Evolutionary conservation across 92 coral and sea anemone genomes (phyloP).

Genomic region (Parazoanthus darwini): DNA sequence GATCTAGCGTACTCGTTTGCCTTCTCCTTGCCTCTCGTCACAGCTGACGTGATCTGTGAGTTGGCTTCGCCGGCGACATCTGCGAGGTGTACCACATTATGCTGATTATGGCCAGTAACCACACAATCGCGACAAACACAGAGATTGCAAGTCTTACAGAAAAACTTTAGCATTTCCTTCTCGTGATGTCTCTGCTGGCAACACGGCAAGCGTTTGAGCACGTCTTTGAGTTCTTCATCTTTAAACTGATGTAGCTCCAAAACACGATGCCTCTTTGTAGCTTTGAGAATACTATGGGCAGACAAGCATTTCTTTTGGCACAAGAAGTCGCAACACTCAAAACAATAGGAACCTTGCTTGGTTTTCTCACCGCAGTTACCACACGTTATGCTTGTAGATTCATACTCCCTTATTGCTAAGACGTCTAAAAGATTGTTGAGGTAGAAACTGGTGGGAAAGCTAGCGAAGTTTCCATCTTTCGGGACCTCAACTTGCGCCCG

Average conservation of each 20-base stretch:
- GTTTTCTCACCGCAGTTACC: constrained; percentile 43
- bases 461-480: constrained; percentile 33
- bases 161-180: constrained; percentile 49
- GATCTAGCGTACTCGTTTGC: no score
- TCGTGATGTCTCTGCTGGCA: constrained; percentile 45
- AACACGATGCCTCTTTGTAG: constrained; percentile 35
- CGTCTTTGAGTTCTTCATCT: constrained; percentile 32
- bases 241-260: constrained; percentile 29
- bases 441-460: constrained; percentile 51
- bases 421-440: constrained; percentile 54
- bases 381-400: constrained; percentile 41
- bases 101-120: constrained; percentile 39
- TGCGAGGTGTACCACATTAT: constrained; percentile 38
- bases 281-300: constrained; percentile 38
- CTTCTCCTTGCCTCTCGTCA: constrained; percentile 21
- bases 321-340: constrained; percentile 45
- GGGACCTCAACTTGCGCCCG: constrained; percentile 30
- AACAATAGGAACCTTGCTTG: constrained; percentile 44
- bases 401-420: constrained; percentile 39
- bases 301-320: constrained; percentile 39
- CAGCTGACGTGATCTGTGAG: not conserved
- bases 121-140: constrained; percentile 48
- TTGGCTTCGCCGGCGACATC: constrained; percentile 28
- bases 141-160: constrained; percentile 41
- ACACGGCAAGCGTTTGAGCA: constrained; percentile 41